These are phyloP conservation scores for Furcifer pardalis DNA, from an alignment of 2,797 vertebrate genomes.

Conservation along the genomic window DNA sequence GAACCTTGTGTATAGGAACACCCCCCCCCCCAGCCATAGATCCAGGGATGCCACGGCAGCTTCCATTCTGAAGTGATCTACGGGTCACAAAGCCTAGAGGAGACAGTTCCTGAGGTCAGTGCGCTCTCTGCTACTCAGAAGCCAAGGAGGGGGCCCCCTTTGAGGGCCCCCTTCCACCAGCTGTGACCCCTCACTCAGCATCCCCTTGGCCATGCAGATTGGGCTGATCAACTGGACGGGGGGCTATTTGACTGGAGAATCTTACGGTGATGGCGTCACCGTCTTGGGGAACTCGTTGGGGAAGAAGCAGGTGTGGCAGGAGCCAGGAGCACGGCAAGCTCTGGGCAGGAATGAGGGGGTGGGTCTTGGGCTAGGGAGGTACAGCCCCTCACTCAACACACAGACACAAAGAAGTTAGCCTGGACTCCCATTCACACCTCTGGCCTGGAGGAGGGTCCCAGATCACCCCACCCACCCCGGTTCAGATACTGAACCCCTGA, in stretches of 20 bases:
- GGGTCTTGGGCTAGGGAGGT: not conserved
- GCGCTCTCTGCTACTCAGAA: conserved; percentile 29
- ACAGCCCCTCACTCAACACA: too few species aligned
- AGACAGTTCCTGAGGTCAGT: not conserved
- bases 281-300: conserved; percentile 61
- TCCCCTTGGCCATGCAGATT: conserved; percentile 53
- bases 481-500: too few species aligned
- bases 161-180: conserved; percentile 58
- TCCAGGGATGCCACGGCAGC: not conserved
- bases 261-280: conserved; percentile 51
- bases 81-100: not conserved
- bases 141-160: conserved; percentile 33
- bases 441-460: too few species aligned
- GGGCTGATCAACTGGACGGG: conserved; percentile 70
- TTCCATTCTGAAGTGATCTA: not conserved
- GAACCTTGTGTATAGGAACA: too few species aligned
- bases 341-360: too few species aligned
- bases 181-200: not conserved
- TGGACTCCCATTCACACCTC: too few species aligned
- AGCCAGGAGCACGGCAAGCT: too few species aligned
- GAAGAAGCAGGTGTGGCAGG: conserved; percentile 63
- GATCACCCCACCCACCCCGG: too few species aligned
- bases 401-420: too few species aligned
- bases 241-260: conserved; percentile 62
- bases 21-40: too few species aligned